Evolutionary conservation across 1,140 invertebrate species (phyloP), one percentile per base, ranked within the genome.

Genomic region (Drosophila pandora): DNA sequence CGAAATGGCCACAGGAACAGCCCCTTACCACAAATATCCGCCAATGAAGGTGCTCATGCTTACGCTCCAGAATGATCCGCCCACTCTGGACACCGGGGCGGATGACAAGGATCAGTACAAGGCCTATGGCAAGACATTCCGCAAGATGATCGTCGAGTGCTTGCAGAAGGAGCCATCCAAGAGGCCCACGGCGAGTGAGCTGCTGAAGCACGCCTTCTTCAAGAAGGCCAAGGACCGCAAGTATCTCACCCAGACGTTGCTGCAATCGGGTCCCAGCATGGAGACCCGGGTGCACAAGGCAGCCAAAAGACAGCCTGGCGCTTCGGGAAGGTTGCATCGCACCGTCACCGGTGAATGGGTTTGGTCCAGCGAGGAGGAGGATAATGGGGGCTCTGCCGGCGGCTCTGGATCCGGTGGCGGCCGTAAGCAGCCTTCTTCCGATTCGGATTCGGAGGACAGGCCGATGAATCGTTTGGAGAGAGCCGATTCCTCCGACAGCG

Each of bases 11-110:
- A 99, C 98, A 7, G 99, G 99, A 10, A 99, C 98, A 8, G 98
- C 99, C 1, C 99, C 99, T 0, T 99, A 99, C 92, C 98, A 99
- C 91, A 99, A 99, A 92, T 99, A 98, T 92, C 98, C 99, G 41
- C 98, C 99, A 1, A 99, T 99, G 98, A 99, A 99, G 93, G 98
- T 99, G 3, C 93, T 99, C 8, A 99, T 99, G 98, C 92, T 99
- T 32, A 99, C 98, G 0, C 92, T 99, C 32, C 98, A 99, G 93
- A 99, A 99, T 90, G 99, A 99, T 89, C 98, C 99, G 12, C 99
- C 99, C 3, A 97, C 96, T 30, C 93, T 99, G 76, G 99, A 99
- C 84, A 98, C 98, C 1, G 93, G 95, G 32, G 97, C 98, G 0
- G 97, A 99, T 76, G 97, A 99, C 67, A 99, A 98, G 91, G 98